Evolutionary conservation across 2,113 vertebrate genomes (phyloP).

Genomic region (Oncorhynchus mykiss): DNA sequence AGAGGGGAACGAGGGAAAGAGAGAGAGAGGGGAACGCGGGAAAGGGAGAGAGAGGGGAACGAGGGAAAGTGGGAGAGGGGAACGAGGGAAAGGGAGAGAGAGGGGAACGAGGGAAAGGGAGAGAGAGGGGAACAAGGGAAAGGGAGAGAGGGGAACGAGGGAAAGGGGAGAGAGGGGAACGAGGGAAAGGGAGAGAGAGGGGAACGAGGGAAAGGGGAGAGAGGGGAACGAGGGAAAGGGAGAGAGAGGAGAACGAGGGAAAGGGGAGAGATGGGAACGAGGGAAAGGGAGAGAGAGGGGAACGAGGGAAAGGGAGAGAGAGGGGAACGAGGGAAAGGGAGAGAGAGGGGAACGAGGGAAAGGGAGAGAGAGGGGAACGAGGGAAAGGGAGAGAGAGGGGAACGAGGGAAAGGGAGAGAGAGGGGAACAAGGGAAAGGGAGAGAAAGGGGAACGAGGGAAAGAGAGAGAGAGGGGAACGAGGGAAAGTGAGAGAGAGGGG

Average conservation of each 20-base stretch:
- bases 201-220: conserved; percentile 29
- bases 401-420: not conserved
- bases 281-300: conserved; percentile 34
- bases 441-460: too few species aligned
- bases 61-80: too few species aligned
- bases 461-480: too few species aligned
- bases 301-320: conserved; percentile 22
- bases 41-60: too few species aligned
- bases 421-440: conserved; percentile 1
- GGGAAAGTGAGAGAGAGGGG: too few species aligned
- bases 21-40: too few species aligned
- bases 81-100: too few species aligned
- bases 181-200: conserved; percentile 18
- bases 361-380: too few species aligned
- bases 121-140: too few species aligned
- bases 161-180: too few species aligned
- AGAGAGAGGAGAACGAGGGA: not conserved
- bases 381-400: not conserved
- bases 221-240: conserved; percentile 11
- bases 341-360: not conserved
- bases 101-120: not conserved
- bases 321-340: conserved; percentile 12
- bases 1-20: too few species aligned
- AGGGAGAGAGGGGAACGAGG: too few species aligned
- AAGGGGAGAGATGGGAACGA: not conserved